Percentiles rank a stretch among this genome's conserved stretches.
Evolutionary conservation across 2,888 invertebrate genomes (phyloP).

Genomic region (Lymantria dispar): DNA sequence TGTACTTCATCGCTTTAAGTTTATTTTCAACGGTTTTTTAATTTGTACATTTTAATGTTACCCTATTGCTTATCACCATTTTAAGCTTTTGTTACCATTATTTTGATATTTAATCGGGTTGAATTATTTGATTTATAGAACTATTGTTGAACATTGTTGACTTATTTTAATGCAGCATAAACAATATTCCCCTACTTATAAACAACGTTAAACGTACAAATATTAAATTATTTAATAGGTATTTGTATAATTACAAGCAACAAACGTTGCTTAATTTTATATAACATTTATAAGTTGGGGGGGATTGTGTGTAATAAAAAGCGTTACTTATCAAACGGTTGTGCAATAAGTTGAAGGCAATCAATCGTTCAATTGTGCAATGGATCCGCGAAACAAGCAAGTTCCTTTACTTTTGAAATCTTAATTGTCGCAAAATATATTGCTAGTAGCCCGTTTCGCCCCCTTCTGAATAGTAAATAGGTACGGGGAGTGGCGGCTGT

Average conservation of each 20-base stretch:
- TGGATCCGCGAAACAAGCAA: constrained; percentile 46
- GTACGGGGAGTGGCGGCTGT: constrained; percentile 48
- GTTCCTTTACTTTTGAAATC: constrained; percentile 71
- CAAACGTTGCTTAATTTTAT: constrained; percentile 27
- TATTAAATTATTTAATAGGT: constrained; percentile 10
- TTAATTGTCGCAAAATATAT: constrained; percentile 79
- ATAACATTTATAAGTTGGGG: constrained; percentile 35
- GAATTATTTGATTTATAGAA: constrained; percentile 26
- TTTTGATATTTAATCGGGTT: constrained; percentile 51
- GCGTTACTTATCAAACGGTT: constrained; percentile 49
- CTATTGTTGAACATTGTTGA: constrained; percentile 43
- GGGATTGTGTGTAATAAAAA: constrained; percentile 38
- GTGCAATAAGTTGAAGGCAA: constrained; percentile 47
- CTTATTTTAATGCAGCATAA: constrained; percentile 31
- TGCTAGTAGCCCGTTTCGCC: constrained; percentile 70
- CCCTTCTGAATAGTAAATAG: constrained; percentile 78
- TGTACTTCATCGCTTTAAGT: constrained; percentile 50
- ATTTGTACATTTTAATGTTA: constrained; percentile 50
- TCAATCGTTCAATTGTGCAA: constrained; percentile 55
- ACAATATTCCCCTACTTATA: constrained; percentile 16
- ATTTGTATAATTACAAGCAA: constrained; percentile 21
- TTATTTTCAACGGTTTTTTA: constrained; percentile 56
- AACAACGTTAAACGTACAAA: constrained; percentile 13
- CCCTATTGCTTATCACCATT: constrained; percentile 62
- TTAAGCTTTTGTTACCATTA: constrained; percentile 70